Evolutionary conservation across 1,140 invertebrate species (phyloP).

Genomic region (Diuraphis noxia): DNA sequence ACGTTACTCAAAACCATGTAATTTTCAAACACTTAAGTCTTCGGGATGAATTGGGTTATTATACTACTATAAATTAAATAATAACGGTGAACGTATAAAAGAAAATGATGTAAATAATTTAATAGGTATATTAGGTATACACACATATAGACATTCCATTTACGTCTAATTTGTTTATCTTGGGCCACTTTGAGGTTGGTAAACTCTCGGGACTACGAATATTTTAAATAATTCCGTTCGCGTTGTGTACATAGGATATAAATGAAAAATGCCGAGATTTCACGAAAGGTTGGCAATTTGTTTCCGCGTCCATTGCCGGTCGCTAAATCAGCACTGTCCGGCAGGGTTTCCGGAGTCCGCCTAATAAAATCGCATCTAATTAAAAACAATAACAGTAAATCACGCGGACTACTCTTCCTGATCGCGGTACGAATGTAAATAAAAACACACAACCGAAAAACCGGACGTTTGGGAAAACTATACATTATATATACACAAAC

Average conservation of each 20-base stretch:
- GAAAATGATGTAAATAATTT: background rate
- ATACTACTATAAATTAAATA: background rate
- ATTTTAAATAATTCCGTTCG: conserved; percentile 25
- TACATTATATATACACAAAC: background rate
- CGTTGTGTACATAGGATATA: background rate
- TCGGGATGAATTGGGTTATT: background rate
- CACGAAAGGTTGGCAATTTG: conserved; percentile 23
- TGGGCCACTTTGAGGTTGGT: background rate
- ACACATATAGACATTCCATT: background rate
- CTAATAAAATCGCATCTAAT: conserved; percentile 35
- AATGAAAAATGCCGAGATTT: conserved; percentile 35
- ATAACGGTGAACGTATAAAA: background rate
- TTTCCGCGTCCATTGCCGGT: background rate
- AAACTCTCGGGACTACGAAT: background rate
- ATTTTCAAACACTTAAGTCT: background rate
- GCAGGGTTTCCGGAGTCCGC: background rate
- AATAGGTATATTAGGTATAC: background rate
- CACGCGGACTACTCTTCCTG: background rate
- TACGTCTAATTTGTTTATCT: conserved; percentile 20
- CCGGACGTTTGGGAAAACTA: background rate
- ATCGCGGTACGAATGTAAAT: background rate
- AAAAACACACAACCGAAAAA: background rate
- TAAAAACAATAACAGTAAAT: conserved; percentile 36
- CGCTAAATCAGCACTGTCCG: background rate
- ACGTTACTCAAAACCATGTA: background rate